phyloP scores from a whole-genome alignment of 2,113 vertebrate species.

The Ranitomeya imitator region DNA sequence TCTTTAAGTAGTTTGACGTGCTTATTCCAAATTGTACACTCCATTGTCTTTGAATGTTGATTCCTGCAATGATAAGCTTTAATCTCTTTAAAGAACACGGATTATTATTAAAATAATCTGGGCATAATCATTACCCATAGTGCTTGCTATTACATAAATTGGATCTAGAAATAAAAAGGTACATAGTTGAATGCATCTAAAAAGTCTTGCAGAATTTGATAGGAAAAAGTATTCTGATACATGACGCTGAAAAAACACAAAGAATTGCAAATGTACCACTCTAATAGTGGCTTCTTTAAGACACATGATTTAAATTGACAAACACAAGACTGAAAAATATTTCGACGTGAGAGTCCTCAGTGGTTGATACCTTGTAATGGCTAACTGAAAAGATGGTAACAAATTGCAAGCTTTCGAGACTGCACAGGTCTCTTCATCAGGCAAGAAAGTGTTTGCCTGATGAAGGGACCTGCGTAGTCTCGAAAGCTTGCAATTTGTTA shows the following conservation, averaged over 20 bases:
- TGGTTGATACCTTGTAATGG: no score
- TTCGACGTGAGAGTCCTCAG: no score
- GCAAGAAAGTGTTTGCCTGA: no score
- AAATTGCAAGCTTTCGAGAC: no score
- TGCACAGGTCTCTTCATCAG: no score
- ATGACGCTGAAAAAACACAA: neutral
- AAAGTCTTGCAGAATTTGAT: neutral
- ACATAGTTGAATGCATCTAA: neutral
- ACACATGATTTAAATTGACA: no score
- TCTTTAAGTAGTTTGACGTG: neutral
- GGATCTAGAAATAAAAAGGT: neutral
- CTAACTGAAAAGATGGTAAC: no score
- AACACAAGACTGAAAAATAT: no score
- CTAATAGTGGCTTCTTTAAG: no score
- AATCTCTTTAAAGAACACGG: conserved; percentile 13
- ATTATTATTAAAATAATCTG: conserved; percentile 17
- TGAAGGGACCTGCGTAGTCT: no score
- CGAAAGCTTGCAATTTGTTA: no score
- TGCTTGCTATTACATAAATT: conserved; percentile 1
- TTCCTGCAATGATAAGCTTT: conserved; percentile 1
- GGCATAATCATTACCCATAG: conserved; percentile 1
- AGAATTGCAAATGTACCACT: neutral
- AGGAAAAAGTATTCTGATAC: neutral
- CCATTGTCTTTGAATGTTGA: conserved; percentile 31
- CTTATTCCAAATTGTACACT: conserved; percentile 2